phyloP scores from a whole-genome alignment of 2,888 invertebrate genomes.

The Drosophila picticornis region DNA sequence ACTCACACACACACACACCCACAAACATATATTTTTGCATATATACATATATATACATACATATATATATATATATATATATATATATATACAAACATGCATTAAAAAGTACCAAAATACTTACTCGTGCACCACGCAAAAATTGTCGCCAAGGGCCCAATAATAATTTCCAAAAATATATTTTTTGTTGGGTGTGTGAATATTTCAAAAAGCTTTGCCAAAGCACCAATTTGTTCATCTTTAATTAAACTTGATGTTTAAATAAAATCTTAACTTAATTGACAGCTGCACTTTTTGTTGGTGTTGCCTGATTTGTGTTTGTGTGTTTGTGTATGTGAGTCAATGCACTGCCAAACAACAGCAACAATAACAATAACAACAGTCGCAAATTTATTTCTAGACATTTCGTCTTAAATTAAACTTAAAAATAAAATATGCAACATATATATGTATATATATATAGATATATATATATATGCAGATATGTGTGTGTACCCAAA shows the following conservation, averaged over 20 bases:
- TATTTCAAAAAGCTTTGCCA: neutral
- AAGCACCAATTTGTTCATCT: neutral
- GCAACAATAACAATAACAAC: constrained; percentile 16
- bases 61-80: neutral
- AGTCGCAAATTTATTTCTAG: constrained; percentile 63
- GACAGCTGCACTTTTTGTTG: constrained; percentile 4
- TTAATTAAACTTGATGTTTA: neutral
- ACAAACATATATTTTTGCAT: neutral
- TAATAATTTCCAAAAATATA: constrained; percentile 4
- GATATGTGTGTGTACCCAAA: constrained; percentile 17
- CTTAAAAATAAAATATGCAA: constrained; percentile 53
- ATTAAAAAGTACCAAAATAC: constrained; percentile 10
- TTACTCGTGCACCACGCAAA: constrained; percentile 21
- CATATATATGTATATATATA: neutral
- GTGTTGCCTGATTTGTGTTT: constrained; percentile 14
- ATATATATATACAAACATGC: neutral
- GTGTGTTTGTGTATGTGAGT: constrained; percentile 37
- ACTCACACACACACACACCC: constrained; percentile 19
- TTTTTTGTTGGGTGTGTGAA: neutral
- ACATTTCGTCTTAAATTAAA: constrained; percentile 68
- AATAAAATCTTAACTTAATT: constrained; percentile 3
- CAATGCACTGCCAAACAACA: constrained; percentile 64
- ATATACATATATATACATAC: no score
- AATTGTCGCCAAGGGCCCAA: constrained; percentile 25
- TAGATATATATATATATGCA: no score